Conservation (phyloP, 2,888 invertebrate genomes). For the Drosophila vallismaia region DNA sequence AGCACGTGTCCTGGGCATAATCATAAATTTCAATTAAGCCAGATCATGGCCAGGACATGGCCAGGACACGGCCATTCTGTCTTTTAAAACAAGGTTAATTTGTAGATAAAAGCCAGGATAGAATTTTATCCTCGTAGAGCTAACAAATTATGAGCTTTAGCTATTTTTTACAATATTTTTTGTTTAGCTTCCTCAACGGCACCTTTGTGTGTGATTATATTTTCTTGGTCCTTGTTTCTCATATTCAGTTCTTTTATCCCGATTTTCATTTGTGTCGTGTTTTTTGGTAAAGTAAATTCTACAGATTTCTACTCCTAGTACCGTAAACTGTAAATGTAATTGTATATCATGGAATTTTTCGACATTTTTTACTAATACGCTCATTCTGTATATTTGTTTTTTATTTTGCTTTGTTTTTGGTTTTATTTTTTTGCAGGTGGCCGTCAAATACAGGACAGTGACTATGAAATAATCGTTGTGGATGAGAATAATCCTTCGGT, state of each 20-base stretch:
- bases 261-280: slow-evolving; percentile 8
- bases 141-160: slow-evolving; percentile 30
- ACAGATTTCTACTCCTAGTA: slow-evolving; percentile 39
- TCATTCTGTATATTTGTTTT: neutral
- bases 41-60: slow-evolving; percentile 43
- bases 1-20: slow-evolving; percentile 35
- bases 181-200: slow-evolving; percentile 6
- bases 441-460: slow-evolving; percentile 88
- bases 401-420: neutral
- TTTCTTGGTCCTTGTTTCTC: slow-evolving; percentile 1
- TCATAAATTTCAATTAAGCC: slow-evolving; percentile 71
- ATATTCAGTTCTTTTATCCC: slow-evolving; percentile 12
- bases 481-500: slow-evolving; percentile 94
- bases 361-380: neutral
- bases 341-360: neutral
- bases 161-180: neutral
- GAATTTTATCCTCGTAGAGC: slow-evolving; percentile 1
- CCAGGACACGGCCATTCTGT: slow-evolving; percentile 41
- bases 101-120: slow-evolving; percentile 45
- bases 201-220: slow-evolving; percentile 19
- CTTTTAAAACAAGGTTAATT: slow-evolving; percentile 59
- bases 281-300: slow-evolving; percentile 34
- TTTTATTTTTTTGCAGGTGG: slow-evolving; percentile 66
- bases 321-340: slow-evolving; percentile 34
- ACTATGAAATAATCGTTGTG: slow-evolving; percentile 95